Conservation (phyloP, 2,113 vertebrate genomes). For the Pleuronectes platessa region DNA sequence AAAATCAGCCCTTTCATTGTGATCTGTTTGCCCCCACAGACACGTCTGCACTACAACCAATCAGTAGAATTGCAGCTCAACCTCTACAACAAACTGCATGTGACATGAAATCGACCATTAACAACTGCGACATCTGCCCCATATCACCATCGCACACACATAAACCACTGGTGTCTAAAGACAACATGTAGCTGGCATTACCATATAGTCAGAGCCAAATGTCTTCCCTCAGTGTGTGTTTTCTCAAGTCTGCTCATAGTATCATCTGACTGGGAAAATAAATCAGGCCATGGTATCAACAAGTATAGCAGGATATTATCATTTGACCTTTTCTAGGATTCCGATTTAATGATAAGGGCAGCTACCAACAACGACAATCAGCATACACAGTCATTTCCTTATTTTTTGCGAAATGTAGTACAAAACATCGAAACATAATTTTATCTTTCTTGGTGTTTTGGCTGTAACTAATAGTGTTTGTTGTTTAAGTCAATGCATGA, state of each 20-base stretch:
- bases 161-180: conserved; percentile 29
- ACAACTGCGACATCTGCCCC: conserved; percentile 49
- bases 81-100: conserved; percentile 39
- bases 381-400: too few relatives aligned
- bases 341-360: not conserved
- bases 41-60: conserved; percentile 39
- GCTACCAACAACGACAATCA: too few relatives aligned
- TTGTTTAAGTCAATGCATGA: too few relatives aligned
- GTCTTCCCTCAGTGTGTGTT: conserved; percentile 7
- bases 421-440: too few relatives aligned
- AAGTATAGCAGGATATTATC: conserved; percentile 17
- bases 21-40: conserved; percentile 35
- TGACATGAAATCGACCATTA: conserved; percentile 63
- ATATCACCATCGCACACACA: conserved; percentile 45
- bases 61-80: conserved; percentile 51
- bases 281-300: conserved; percentile 23
- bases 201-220: conserved; percentile 28
- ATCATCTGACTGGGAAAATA: not conserved
- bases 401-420: too few relatives aligned
- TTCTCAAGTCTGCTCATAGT: not conserved
- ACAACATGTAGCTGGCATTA: conserved; percentile 21
- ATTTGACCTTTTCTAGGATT: conserved; percentile 1
- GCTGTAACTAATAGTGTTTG: too few relatives aligned
- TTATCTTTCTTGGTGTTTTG: too few relatives aligned
- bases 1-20: conserved; percentile 51